Evolutionary conservation across 64 coral and sea anemone genomes (phyloP), one percentile per base, ranked within the genome.

Genomic region (Porites lutea): DNA sequence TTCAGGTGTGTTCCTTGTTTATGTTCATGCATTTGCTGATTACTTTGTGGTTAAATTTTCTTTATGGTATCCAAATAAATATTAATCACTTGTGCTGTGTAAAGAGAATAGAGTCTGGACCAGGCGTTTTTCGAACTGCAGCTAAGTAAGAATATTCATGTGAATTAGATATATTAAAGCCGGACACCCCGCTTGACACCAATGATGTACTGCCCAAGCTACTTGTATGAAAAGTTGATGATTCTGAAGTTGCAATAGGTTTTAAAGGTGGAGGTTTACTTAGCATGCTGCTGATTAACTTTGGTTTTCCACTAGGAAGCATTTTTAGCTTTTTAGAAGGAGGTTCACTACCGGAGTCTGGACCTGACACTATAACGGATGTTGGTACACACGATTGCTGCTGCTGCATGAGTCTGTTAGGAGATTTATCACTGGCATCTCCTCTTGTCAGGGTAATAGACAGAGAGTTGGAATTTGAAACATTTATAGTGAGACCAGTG

Each of bases 321-420:
- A 97, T 79, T 11, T 89, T 88, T 58, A 93, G 79, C 46, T 93
- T 78, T 86, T 99, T 99, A 6, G 71, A 5, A 7, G 95, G 88
- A 19, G 85, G 44, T 87, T 99, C 97, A 0, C 84, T 69, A 55
- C 76, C 92, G 67, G 92, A 70, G 51, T 93, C 95, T 45, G 92
- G 82, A 64, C 92, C 91, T 12, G 91, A 93, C 2, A 99, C 97
- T 22, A 99, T 99, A 62, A 99, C 97, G 67, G 97, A 93, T 19
- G 97, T 99, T 9, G 97, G 97, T 12, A 99, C 97, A 60, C 94
- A 99, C 3, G 88, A 78, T 48, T 99, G 94, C 19, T 83, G 88
- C 19, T 92, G 91, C 22, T 91, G 92, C 23, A 71, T 9, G 15
- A 52, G 81, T 48, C 81, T 49, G 62, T 69, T 67, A 47, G 81